Base-by-base conservation (phyloP, 2,113 vertebrate species). In the Rhizomys pruinosus region DNA sequence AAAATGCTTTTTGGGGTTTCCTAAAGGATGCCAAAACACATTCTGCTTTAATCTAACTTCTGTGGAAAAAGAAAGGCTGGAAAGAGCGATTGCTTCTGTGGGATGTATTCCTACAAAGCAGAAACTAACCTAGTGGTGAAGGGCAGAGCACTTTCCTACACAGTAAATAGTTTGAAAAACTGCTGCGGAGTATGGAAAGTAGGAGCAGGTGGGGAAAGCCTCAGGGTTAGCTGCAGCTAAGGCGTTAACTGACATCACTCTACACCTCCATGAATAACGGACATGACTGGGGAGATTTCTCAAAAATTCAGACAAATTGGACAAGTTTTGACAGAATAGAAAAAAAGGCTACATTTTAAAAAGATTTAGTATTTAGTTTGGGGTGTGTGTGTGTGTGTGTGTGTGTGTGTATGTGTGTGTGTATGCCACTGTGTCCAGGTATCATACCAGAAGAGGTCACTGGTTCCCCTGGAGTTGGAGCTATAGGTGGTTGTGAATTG, bases 81-180 rank as follows among this genome's bases (percentile, higher is more conserved):
- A 87, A 63, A 72, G 7, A 44, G 2, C 74, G 34, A 73, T 34
- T 39, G 52, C 63, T 72, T 71, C 20, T 71, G 34, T 32, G 11
- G 81, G 81, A 80, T 44, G 1, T 23, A 71, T 68, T 91, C 57
- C 64, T 82, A 71, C 63, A 79, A 79, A 63, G 73, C n/a, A 44
- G 81, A 79, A 88, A 81, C 9, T 16, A 12, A 59, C 64, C 55
- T 37, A 32, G 27, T 29, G 32, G 77, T 63, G n/a, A 92, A 82
- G 79, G 64, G 34, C 63, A 88, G 69, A 87, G 82, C 71, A 13
- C 57, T 92, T 59, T 66, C 88, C 74, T 86, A 89, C 66, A 74
- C 88, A 77, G 71, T 34, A 59, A 72, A 22, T 64, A 57, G 29
- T 87, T 19, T 74, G 20, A 34, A 77, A 77, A 92, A 68, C 1